These are phyloP conservation scores for Psix sp. DNA, from an alignment of 1,140 invertebrate genomes.

Conservation along the genomic window DNA sequence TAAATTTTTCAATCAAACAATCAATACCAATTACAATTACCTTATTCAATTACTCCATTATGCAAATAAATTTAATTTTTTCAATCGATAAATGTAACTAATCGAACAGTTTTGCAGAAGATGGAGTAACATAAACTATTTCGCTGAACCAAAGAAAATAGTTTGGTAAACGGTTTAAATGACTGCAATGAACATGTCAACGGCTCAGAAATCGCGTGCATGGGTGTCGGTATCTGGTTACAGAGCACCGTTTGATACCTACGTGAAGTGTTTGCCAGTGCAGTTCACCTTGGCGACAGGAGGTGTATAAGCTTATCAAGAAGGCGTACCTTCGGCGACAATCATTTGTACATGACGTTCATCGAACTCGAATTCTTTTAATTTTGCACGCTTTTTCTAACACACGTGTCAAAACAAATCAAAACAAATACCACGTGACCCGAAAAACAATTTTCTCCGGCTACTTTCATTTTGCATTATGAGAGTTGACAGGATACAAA, in stretches of 20 bases:
- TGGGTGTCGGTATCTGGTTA: conserved; percentile 55
- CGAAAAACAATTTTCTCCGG: conserved; percentile 29
- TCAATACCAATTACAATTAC: too few relatives aligned
- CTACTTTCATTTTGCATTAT: conserved; percentile 20
- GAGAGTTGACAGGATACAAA: conserved; percentile 8
- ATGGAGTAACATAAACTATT: background rate
- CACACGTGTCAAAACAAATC: conserved; percentile 16
- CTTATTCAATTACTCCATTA: too few relatives aligned
- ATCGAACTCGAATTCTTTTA: conserved; percentile 25
- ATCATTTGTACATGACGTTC: conserved; percentile 49
- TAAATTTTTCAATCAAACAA: background rate
- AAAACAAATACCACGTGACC: conserved; percentile 23
- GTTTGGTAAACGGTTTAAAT: conserved; percentile 25
- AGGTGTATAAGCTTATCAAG: conserved; percentile 50
- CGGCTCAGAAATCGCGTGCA: conserved; percentile 24
- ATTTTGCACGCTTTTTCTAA: conserved; percentile 18
- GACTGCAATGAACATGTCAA: conserved; percentile 20
- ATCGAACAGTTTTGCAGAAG: too few relatives aligned
- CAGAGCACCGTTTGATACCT: conserved; percentile 62
- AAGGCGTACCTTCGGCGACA: conserved; percentile 64
- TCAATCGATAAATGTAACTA: too few relatives aligned
- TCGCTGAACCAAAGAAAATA: background rate
- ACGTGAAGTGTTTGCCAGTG: conserved; percentile 59
- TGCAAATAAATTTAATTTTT: too few relatives aligned
- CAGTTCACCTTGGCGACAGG: conserved; percentile 69